Evolutionary conservation across 1,140 invertebrate species (phyloP), one percentile per base, ranked within the genome.

Genomic region (Drosophila carrolli): DNA sequence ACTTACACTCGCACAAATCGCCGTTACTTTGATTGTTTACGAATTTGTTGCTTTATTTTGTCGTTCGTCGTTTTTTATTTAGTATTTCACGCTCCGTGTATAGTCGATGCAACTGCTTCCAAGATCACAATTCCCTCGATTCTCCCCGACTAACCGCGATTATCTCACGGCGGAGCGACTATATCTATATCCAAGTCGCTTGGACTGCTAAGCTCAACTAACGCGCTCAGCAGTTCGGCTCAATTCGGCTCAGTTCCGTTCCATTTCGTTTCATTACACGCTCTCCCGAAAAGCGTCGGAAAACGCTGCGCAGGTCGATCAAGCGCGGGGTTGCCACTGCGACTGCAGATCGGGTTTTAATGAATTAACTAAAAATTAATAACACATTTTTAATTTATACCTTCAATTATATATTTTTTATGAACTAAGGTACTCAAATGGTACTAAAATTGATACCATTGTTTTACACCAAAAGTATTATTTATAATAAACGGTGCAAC

Each of bases 41-140:
- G 73, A 76, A 75, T 73, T 61, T 73, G 37, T 73, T 50, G 57
- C 55, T 62, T 76, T 72, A 53, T 66, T 76, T 66, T 63, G 72
- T 74, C 68, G 79, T 75, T 77, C 72, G 70, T 51, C 48, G 48
- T 5, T 51, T 51, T 51, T 32, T 35, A 51, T 13, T 51, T 32
- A 8, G 29, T 67, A 67, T 82, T 88, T 88, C 80, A 86, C 84
- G 76, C 79, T 82, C 82, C 83, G 83, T 83, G 83, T 83, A 88
- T 88, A 83, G 83, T 81, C 83, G 84, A 88, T 88, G 61, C 74
- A 67, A 74, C 62, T 78, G 54, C 54, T 54, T 55, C 40, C 71
- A 71, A 63, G 58, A 75, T 72, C 75, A 51, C 68, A 62, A 35
- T 57, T 76, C 54, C 56, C 66, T 68, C 32, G 41, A 37, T 75